A percentile compares a stretch with the other conserved stretches of the same genome.
These are phyloP conservation scores for Cheilosia vulpina DNA, from an alignment of 2,888 invertebrate genomes.

Conservation along the genomic window DNA sequence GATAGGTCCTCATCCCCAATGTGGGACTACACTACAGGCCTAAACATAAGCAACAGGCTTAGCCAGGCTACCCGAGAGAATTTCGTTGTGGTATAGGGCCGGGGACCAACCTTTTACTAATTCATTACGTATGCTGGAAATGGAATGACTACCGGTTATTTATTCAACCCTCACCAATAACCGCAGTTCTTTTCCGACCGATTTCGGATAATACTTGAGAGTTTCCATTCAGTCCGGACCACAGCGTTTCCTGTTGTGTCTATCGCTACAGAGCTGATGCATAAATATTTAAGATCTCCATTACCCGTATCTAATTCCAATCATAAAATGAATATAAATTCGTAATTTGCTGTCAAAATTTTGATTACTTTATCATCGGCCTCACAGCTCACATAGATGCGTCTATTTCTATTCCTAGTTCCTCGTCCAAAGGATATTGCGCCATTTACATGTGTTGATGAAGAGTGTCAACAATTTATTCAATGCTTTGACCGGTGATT, in stretches of 20 bases:
- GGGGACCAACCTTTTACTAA: too few species aligned
- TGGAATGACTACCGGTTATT: neutral
- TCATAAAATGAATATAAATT: slow-evolving; percentile 24
- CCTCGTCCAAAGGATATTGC: slow-evolving; percentile 13
- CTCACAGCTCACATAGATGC: neutral
- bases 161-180: neutral
- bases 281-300: slow-evolving; percentile 17
- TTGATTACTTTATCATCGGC: slow-evolving; percentile 26
- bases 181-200: neutral
- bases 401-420: slow-evolving; percentile 1
- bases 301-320: slow-evolving; percentile 11
- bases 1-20: too few species aligned
- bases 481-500: slow-evolving; percentile 42
- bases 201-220: neutral
- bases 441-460: slow-evolving; percentile 5
- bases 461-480: slow-evolving; percentile 50
- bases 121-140: neutral
- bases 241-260: neutral
- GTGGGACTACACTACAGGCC: too few species aligned
- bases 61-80: too few species aligned
- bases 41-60: too few species aligned
- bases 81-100: too few species aligned
- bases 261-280: neutral
- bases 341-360: slow-evolving; percentile 25
- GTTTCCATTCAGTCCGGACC: neutral